These are phyloP conservation scores for Indicator indicator DNA, from an alignment of 2,113 vertebrate genomes.

Conservation along the genomic window DNA sequence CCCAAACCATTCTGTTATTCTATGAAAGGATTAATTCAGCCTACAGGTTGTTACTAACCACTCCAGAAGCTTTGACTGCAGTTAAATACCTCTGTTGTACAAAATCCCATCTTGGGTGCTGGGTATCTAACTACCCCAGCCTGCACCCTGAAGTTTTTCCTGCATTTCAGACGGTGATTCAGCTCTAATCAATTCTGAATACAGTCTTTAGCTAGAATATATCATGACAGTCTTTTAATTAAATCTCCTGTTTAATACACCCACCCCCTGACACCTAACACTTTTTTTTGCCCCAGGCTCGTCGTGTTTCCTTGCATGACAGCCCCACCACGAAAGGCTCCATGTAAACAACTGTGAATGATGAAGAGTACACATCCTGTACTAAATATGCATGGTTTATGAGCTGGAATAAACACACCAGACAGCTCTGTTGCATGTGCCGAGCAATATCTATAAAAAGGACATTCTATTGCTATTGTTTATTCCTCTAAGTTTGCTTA, in stretches of 20 bases:
- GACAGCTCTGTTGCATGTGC: not conserved
- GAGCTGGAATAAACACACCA: conserved; percentile 36
- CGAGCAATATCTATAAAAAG: conserved; percentile 2
- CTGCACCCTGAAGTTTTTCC: not conserved
- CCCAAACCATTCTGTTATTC: no score
- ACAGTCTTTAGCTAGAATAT: not conserved
- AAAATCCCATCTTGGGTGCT: not conserved
- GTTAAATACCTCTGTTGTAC: not conserved
- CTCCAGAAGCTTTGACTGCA: conserved; percentile 12
- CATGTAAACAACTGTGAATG: conserved; percentile 37
- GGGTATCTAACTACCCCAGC: not conserved
- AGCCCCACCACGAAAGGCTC: not conserved
- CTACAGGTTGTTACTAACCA: not conserved
- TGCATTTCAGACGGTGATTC: not conserved
- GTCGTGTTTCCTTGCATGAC: not conserved
- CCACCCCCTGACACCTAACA: not conserved
- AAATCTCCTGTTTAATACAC: not conserved
- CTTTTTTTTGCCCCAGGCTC: not conserved
- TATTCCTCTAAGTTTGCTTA: conserved; percentile 29
- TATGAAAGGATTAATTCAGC: not conserved
- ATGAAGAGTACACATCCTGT: conserved; percentile 47
- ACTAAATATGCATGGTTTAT: not conserved
- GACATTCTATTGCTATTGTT: conserved; percentile 23
- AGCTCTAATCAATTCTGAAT: not conserved
- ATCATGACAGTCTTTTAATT: not conserved